Evolutionary conservation across 2,888 invertebrate species (phyloP), one percentile per base, ranked within the genome.

Genomic region (Pterobdella sp.): DNA sequence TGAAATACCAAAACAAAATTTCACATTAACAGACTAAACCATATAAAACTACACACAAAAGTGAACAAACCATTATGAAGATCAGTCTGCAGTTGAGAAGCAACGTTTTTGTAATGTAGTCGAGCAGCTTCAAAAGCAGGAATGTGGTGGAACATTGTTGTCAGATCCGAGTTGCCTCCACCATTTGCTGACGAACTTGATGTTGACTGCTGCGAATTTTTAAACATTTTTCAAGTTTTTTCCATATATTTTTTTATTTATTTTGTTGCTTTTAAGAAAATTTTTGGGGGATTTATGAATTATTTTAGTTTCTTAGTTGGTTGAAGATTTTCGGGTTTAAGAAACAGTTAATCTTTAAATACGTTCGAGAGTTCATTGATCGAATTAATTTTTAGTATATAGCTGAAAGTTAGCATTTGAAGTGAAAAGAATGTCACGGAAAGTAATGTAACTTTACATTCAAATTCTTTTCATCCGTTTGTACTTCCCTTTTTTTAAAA

Each of bases 1-100:
- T 42, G 49, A 42, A 42, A 22, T 22, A 42, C 22, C 22, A 7
- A 14, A 14, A 42, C 49, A 42, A 42, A 42, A 42, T 42, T 42
- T 7, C 49, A 42, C 7, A 42, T 22, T 42, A 42, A 42, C 7
- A 22, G 49, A 7, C 7, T 22, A 42, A 22, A 42, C 10, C 7
- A 14, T 42, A 42, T 88, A 2, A 76, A 73, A 1, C 34, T 74
- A 1, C 79, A 81, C 72, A 95, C 94, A 60, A 89, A 88, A 89
- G 91, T 91, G 82, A 90, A 88, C 35, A 96, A 86, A 0, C 95
- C 95, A 72, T 74, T 65, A n/a, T 78, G 78, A 66, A 90, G 87
- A 83, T 93, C 91, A 67, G 93, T 91, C 26, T 90, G 89, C 73
- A 94, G 86, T 75, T 90, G 88, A 67, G 90, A 89, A 3, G 90